phyloP scores from a whole-genome alignment of 2,888 invertebrate species.

The Odontocolon sp. region DNA sequence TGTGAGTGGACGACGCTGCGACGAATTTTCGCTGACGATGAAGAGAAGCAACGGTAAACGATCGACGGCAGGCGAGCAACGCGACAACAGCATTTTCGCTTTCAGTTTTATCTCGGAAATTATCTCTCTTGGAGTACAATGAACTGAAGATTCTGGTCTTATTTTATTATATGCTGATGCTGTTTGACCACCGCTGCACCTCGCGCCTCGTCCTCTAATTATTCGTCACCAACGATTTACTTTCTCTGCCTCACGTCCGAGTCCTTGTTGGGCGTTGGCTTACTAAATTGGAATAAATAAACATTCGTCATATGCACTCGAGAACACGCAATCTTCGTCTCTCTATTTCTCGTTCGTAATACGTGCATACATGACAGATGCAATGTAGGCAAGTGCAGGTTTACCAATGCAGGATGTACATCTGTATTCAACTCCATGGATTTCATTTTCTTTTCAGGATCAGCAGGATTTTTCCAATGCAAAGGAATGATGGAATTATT shows the following conservation, averaged over 20 bases:
- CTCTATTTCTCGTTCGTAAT: neutral
- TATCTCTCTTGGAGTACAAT: neutral
- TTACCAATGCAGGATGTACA: neutral
- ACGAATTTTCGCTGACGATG: slow-evolving; percentile 17
- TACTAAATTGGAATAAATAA: slow-evolving; percentile 68
- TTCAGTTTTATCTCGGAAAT: neutral
- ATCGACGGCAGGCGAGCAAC: neutral
- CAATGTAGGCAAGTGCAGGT: neutral
- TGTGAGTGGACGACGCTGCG: slow-evolving; percentile 9
- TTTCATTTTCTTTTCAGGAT: neutral
- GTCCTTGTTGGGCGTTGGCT: slow-evolving; percentile 79
- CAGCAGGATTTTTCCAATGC: neutral
- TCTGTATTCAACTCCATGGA: neutral
- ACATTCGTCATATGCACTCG: slow-evolving; percentile 9
- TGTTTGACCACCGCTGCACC: slow-evolving; percentile 15
- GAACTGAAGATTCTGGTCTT: neutral
- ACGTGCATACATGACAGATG: slow-evolving; percentile 5
- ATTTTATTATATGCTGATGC: slow-evolving; percentile 15
- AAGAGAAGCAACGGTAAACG: slow-evolving; percentile 14
- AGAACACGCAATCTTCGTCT: neutral
- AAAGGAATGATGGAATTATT: neutral
- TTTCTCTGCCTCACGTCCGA: slow-evolving; percentile 79
- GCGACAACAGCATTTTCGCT: neutral
- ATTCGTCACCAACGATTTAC: slow-evolving; percentile 66
- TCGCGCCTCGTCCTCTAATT: slow-evolving; percentile 42